Conservation (phyloP, 2,888 invertebrate genomes). For the Aplocera efformata region DNA sequence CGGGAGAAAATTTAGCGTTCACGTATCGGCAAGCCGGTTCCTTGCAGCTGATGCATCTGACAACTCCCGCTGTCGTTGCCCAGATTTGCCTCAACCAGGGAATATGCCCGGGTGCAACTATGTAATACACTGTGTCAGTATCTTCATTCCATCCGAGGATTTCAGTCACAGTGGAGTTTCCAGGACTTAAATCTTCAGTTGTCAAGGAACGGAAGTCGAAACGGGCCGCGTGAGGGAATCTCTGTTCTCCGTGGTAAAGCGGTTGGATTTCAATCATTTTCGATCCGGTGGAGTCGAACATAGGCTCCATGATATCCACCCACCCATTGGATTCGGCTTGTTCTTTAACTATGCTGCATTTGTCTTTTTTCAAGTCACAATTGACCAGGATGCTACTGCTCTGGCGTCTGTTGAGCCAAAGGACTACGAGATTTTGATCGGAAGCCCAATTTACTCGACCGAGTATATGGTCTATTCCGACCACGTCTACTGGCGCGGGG, state of each 20-base stretch:
- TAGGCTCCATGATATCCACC: conserved; percentile 82
- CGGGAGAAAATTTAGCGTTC: conserved; percentile 77
- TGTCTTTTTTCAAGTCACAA: conserved; percentile 71
- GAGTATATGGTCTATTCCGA: conserved; percentile 83
- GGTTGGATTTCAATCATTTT: conserved; percentile 68
- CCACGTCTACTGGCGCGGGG: conserved; percentile 75
- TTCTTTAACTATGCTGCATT: conserved; percentile 63
- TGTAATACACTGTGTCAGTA: conserved; percentile 83
- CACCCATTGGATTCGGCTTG: conserved; percentile 84
- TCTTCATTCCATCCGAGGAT: conserved; percentile 83
- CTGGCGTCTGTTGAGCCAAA: conserved; percentile 94
- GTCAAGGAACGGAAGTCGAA: conserved; percentile 51
- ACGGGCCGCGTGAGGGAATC: conserved; percentile 68
- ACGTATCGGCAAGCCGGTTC: conserved; percentile 84
- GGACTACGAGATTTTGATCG: conserved; percentile 82
- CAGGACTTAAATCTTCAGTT: conserved; percentile 73
- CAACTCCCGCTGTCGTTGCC: conserved; percentile 76
- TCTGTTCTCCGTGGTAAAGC: conserved; percentile 50
- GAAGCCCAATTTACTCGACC: conserved; percentile 88
- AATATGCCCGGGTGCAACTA: conserved; percentile 81
- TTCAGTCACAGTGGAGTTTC: conserved; percentile 80
- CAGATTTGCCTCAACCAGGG: conserved; percentile 87
- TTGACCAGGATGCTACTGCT: conserved; percentile 83
- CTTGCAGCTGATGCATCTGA: conserved; percentile 82
- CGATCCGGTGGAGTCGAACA: conserved; percentile 68